Evolutionary conservation across 2,888 invertebrate genomes (phyloP).

Genomic region (Andrena haemorrhoa): DNA sequence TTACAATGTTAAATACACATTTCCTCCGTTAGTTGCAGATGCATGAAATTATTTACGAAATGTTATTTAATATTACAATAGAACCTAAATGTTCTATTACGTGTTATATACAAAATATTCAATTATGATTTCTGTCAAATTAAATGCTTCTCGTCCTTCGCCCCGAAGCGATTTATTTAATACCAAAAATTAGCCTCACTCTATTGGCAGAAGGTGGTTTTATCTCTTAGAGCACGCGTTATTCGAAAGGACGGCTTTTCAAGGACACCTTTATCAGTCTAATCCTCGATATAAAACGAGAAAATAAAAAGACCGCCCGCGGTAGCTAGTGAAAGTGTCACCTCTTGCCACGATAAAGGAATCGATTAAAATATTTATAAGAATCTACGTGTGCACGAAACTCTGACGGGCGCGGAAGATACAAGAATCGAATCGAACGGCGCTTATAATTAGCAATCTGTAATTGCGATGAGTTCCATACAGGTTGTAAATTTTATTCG

Average conservation of each 20-base stretch:
- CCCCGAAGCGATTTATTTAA: too few species aligned
- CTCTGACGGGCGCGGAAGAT: conserved; percentile 17
- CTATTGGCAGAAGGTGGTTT: too few species aligned
- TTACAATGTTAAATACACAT: not conserved
- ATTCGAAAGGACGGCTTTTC: conserved; percentile 16
- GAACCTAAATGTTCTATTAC: not conserved
- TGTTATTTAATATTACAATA: conserved; percentile 3
- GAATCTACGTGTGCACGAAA: not conserved
- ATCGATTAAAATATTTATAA: conserved; percentile 11
- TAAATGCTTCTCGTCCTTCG: too few species aligned
- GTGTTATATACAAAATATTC: not conserved
- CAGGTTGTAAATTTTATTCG: conserved; percentile 37
- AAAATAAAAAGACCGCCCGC: conserved; percentile 26
- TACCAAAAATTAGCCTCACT: too few species aligned
- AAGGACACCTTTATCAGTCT: conserved; percentile 13
- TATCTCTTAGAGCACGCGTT: not conserved
- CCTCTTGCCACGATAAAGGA: conserved; percentile 60
- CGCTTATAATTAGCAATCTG: not conserved
- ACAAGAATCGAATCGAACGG: conserved; percentile 1
- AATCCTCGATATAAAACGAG: conserved; percentile 1
- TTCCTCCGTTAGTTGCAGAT: not conserved
- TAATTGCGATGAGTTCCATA: conserved; percentile 39
- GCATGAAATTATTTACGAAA: not conserved
- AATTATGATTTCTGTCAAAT: too few species aligned
- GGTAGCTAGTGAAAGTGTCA: conserved; percentile 68